These are phyloP conservation scores for Tonatia bakeri DNA, from an alignment of 2,113 vertebrate species.

Conservation along the genomic window DNA sequence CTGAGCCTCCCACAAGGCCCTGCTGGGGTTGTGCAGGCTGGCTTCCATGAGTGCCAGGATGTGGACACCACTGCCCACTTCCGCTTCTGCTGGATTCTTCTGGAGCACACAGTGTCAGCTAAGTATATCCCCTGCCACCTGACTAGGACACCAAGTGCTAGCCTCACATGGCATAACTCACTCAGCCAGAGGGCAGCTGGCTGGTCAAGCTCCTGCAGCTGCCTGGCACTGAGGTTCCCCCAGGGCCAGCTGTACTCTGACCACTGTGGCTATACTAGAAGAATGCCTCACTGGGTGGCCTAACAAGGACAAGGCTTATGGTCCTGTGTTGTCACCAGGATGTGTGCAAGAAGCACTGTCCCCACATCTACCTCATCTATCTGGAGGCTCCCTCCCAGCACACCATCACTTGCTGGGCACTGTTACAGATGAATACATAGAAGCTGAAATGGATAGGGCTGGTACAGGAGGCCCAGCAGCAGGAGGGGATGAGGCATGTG, in stretches of 20 bases:
- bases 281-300: slow-evolving; percentile 91
- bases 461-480: slow-evolving; percentile 89
- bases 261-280: slow-evolving; percentile 94
- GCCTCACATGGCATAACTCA: slow-evolving; percentile 94
- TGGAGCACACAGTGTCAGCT: slow-evolving; percentile 94
- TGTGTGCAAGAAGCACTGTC: slow-evolving; percentile 97
- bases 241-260: slow-evolving; percentile 86
- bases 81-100: slow-evolving; percentile 92
- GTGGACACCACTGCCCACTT: slow-evolving; percentile 86
- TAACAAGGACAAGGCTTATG: slow-evolving; percentile 92
- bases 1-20: not conserved
- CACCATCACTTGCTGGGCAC: slow-evolving; percentile 94
- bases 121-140: slow-evolving; percentile 93
- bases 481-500: slow-evolving; percentile 82
- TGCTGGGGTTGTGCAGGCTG: not conserved
- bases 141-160: slow-evolving; percentile 87
- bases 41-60: not conserved
- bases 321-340: slow-evolving; percentile 98
- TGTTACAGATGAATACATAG: slow-evolving; percentile 92
- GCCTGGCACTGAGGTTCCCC: slow-evolving; percentile 92
- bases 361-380: slow-evolving; percentile 96
- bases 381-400: slow-evolving; percentile 97
- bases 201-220: slow-evolving; percentile 94
- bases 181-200: slow-evolving; percentile 85
- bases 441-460: slow-evolving; percentile 97